Conservation (phyloP, 2,113 vertebrate genomes). For the Phaetusa simplex region DNA sequence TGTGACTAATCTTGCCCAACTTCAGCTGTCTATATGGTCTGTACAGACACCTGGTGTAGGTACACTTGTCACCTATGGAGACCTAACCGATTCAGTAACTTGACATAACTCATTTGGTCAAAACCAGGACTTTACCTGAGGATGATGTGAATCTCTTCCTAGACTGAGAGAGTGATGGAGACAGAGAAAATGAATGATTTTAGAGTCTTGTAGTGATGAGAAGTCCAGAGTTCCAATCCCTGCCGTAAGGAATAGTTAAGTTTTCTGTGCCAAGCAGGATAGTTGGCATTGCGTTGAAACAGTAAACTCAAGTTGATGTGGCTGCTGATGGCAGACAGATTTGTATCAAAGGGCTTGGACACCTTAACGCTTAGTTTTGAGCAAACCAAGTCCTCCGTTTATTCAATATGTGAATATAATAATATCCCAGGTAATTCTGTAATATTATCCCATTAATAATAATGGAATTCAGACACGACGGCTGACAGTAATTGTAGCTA, state of each 20-base stretch:
- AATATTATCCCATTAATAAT: neutral
- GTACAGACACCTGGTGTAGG: neutral
- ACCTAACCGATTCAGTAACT: neutral
- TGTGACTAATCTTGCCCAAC: neutral
- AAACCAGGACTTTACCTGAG: neutral
- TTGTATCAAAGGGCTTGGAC: neutral
- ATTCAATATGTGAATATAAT: neutral
- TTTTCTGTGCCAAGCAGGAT: neutral
- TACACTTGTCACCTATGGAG: neutral
- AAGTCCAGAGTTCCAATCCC: neutral
- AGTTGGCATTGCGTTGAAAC: neutral
- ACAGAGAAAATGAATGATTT: neutral
- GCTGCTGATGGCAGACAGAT: neutral
- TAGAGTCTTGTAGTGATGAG: neutral
- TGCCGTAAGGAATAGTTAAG: neutral
- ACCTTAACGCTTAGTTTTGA: neutral
- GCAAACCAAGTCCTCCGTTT: neutral
- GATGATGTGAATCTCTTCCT: neutral
- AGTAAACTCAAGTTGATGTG: neutral
- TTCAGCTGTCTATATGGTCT: neutral
- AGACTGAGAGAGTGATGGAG: neutral
- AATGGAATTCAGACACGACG: neutral
- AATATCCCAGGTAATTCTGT: neutral
- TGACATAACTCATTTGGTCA: neutral
- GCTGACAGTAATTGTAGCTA: accelerated